phyloP scores from a whole-genome alignment of 2,888 invertebrate genomes.

The Serripes groenlandicus region DNA sequence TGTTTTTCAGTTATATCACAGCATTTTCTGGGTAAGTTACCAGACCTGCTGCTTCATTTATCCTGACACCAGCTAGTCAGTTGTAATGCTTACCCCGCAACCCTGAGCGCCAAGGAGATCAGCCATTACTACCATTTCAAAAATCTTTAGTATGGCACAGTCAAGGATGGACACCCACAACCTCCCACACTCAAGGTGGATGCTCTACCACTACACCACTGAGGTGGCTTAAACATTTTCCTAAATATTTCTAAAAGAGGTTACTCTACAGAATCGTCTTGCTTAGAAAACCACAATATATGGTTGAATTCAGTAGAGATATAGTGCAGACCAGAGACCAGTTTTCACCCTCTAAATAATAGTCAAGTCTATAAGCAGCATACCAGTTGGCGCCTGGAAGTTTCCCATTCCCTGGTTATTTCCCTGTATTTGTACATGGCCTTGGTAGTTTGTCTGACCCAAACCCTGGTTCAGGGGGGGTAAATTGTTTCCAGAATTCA shows the following conservation, averaged over 20 bases:
- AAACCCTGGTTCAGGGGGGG: not conserved
- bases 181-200: not conserved
- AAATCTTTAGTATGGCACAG: too few relatives aligned
- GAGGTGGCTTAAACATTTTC: not conserved
- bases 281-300: not conserved
- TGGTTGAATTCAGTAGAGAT: not conserved
- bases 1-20: too few relatives aligned
- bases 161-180: too few relatives aligned
- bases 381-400: conserved; percentile 44
- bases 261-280: not conserved
- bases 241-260: not conserved
- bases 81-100: too few relatives aligned
- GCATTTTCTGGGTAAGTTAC: too few relatives aligned
- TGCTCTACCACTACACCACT: not conserved
- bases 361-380: not conserved
- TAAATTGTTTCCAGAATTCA: conserved; percentile 9
- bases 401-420: conserved; percentile 36
- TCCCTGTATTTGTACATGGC: conserved; percentile 37
- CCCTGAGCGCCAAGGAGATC: too few relatives aligned
- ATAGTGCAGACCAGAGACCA: not conserved
- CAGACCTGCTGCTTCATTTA: too few relatives aligned
- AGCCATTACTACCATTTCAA: too few relatives aligned
- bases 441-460: conserved; percentile 26
- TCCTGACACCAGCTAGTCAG: too few relatives aligned
- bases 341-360: not conserved